Evolutionary conservation across 2,113 vertebrate genomes (phyloP), one percentile per base, ranked within the genome.

Genomic region (Glaucomys volans): DNA sequence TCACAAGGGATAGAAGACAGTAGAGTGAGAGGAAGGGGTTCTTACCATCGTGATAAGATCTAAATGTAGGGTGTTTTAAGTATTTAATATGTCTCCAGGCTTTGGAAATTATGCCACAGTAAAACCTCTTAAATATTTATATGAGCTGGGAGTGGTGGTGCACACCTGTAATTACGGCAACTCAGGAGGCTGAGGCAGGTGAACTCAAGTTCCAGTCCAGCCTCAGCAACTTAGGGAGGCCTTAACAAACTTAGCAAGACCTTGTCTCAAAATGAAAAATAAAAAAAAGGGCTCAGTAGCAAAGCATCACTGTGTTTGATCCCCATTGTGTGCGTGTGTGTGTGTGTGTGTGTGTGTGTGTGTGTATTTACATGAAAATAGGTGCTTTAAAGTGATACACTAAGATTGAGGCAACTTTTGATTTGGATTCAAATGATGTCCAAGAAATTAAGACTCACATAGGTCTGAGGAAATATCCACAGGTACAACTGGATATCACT

Each of bases 341-440:
- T 47, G 44, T 47, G 44, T 47, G 44, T 47, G 44, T 47, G 44
- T 47, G 44, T 47, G 44, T 47, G 44, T 47, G 44, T 47, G 44
- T 47, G 44, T 47, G 22, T 17, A 37, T 81, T 22, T 37, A 72
- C 16, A 12, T 35, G 64, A 57, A 77, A 69, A 86, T 16, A 50
- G 8, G 1, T 87, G 42, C 30, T 50, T 40, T 91, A 95, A 88
- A 91, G 2, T 0, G 37, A 84, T n/a, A 40, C 9, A 85, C 4
- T 16, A 35, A 87, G 67, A 88, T 20, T 54, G 22, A 92, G 42
- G 50, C 2, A 67, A n/a, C 28, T 71, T 94, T 42, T 30, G 10
- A 40, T 72, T 84, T 97, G 76, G 24, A 67, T 67, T 87, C 30
- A 90, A 97, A 94, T 64, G 28, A 89, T 52, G 22, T 67, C 11